phyloP scores from a whole-genome alignment of 1,140 invertebrate genomes.

The Sipha flava region DNA sequence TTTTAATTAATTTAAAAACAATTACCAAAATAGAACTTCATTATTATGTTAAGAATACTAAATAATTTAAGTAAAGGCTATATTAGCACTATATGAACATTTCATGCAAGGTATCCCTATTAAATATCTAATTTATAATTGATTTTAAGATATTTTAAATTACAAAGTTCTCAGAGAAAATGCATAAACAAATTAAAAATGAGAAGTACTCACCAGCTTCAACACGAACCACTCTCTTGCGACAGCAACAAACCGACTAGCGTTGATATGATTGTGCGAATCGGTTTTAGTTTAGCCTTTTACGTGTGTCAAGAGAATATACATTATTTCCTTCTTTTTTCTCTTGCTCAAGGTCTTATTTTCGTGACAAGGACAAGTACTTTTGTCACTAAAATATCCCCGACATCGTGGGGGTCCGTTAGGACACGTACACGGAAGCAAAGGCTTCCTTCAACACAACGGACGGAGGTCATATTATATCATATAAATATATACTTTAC shows the following conservation, averaged over 20 bases:
- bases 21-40: too few relatives aligned
- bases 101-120: too few relatives aligned
- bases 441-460: constrained; percentile 3
- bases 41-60: too few relatives aligned
- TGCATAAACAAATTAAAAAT: too few relatives aligned
- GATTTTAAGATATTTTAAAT: too few relatives aligned
- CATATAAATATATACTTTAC: too few relatives aligned
- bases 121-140: too few relatives aligned
- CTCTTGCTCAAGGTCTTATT: constrained; percentile 2
- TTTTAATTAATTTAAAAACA: too few relatives aligned
- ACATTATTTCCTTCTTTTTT: neutral
- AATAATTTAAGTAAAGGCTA: too few relatives aligned
- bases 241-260: neutral
- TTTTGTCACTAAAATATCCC: neutral
- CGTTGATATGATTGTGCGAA: neutral
- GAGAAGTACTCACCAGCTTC: too few relatives aligned
- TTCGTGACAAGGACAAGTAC: neutral
- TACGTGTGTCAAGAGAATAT: neutral
- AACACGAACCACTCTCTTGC: neutral
- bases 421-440: neutral
- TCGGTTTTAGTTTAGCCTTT: neutral
- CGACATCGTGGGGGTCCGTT: neutral
- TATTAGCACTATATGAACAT: too few relatives aligned
- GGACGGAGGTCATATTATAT: neutral
- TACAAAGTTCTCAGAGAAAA: too few relatives aligned